Evolutionary conservation across 1,140 invertebrate species (phyloP), one percentile per base, ranked within the genome.

Genomic region (Plodia interpunctella): DNA sequence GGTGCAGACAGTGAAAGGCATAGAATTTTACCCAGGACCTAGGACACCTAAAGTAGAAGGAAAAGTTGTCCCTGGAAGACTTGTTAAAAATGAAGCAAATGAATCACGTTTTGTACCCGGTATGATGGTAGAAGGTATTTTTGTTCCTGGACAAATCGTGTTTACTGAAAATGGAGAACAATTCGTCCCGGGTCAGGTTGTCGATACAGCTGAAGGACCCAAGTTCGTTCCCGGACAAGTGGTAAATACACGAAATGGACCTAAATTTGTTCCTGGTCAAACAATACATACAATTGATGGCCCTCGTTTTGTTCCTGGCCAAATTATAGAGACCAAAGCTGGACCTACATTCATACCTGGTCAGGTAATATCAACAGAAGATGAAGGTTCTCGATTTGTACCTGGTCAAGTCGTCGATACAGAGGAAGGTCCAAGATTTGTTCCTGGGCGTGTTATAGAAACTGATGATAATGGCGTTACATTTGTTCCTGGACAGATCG

Each of bases 321-420:
- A 94, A 80, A 93, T 94, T 57, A 93, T 95, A 53, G 93, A 94
- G 78, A 94, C 93, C 0, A 93, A 93, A 78, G 92, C 91, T 32
- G 94, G 94, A 0, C 93, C 94, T 1, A 94, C 93, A 0, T 94
- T 94, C 72, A 94, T 94, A 66, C 94, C 94, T 0, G 94, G 94
- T 54, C 94, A 94, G 82, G 91, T 94, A n/a, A 94, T 94, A 74
- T 92, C 91, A 13, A 94, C 93, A 0, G 92, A 94, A 68, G 92
- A 94, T 68, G 93, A 93, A 82, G 93, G 93, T 3, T 93, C 93
- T 0, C 83, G 92, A 62, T 94, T 95, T 78, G 93, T 95, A 2
- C 94, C 94, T 6, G 94, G 94, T 25, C 93, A 94, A 88, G 93
- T 95, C 0, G 92, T 94, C 1, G 93, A 95, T 69, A 94, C 94